Conservation (phyloP, 2,797 vertebrate species). For the Setipinna tenuifilis region DNA sequence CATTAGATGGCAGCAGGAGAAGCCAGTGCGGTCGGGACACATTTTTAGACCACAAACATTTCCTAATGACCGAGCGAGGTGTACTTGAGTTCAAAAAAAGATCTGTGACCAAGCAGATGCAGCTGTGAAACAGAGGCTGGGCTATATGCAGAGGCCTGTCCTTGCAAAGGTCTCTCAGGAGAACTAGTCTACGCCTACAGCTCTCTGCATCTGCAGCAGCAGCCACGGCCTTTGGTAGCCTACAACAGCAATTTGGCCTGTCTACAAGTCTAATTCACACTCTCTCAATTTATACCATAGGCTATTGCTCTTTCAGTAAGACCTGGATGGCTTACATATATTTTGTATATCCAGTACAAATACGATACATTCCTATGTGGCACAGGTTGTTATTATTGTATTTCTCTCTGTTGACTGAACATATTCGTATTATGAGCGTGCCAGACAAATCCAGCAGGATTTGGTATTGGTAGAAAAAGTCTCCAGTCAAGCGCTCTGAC, state of each 20-base stretch:
- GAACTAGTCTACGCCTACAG: not conserved
- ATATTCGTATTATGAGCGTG: constrained; percentile 39
- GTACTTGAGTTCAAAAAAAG: not conserved
- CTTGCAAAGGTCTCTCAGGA: not conserved
- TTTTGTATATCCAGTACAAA: not conserved
- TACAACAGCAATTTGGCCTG: not conserved
- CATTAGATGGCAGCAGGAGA: not conserved
- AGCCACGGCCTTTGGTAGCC: not conserved
- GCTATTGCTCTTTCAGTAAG: not conserved
- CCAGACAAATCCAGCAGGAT: constrained; percentile 48
- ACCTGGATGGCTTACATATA: not conserved
- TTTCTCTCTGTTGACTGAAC: constrained; percentile 52
- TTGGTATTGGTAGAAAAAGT: constrained; percentile 34
- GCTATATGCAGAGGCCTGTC: not conserved
- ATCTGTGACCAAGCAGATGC: not conserved
- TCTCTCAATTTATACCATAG: constrained; percentile 2
- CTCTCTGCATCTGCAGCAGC: not conserved
- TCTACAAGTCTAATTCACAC: constrained; percentile 30
- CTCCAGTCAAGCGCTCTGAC: constrained; percentile 44
- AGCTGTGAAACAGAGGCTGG: not conserved
- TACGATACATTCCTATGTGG: not conserved
- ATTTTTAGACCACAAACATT: not conserved
- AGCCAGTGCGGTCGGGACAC: not conserved
- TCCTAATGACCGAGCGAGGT: not conserved
- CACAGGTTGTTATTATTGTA: constrained; percentile 38